Evolutionary conservation across 2,113 vertebrate species (phyloP), one percentile per base, ranked within the genome.

Genomic region (Thalassoma bifasciatum): DNA sequence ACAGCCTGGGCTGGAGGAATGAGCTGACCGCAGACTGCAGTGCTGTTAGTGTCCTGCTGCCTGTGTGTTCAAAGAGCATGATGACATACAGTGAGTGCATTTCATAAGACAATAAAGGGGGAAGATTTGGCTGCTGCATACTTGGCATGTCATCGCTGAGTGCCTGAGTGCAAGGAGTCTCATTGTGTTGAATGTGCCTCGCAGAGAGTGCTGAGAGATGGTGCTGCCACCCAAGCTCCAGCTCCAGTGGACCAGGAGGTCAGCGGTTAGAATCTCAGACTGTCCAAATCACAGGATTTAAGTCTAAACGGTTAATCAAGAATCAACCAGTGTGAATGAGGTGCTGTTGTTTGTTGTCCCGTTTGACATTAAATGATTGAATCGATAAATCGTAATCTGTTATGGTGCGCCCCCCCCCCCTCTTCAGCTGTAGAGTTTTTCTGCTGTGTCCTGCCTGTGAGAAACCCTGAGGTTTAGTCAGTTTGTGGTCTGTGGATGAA

Each of bases 41-140:
- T 59, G 70, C 72, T 69, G 64, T 66, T 88, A 85, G 84, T 81
- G 64, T 75, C 74, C 62, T n/a, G 40, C 79, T 37, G 62, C 70
- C 65, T 82, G 50, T 83, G 69, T 49, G 84, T 77, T 77, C 68
- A 83, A 79, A 81, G 71, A 73, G 72, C 77, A 80, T 42, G 81
- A 72, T 87, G 86, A 88, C 82, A 81, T 72, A 70, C 75, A 66
- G 57, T 81, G 86, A 88, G 84, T 88, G 77, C 73, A 73, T 88
- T 79, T 84, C 0, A 4, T 72, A 63, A 83, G 70, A 75, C 76
- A 82, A 79, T 83, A 82, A 85, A 84, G 73, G 84, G 51, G 72
- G 74, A 79, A 86, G 79, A 85, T 73, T 70, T 84, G 86, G 66
- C 73, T 17, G 46, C 17, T 71, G 78, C 72, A 75, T 90, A 62